Evolutionary conservation across 2,888 invertebrate species (phyloP).

Genomic region (Rhingia rostrata): DNA sequence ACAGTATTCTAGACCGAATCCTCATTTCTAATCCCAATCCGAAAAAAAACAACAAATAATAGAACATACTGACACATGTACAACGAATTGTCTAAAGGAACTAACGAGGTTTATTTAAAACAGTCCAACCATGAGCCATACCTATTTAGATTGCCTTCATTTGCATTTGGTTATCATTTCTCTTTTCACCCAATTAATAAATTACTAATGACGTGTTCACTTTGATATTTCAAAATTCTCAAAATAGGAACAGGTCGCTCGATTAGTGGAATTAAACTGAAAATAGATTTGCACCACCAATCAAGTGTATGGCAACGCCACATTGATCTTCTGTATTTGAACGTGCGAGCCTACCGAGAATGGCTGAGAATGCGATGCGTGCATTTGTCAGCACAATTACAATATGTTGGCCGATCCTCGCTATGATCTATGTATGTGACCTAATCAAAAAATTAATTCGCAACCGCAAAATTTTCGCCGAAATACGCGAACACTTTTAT

Average conservation of each 20-base stretch:
- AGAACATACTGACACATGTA: background rate
- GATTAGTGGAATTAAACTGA: slow-evolving; percentile 60
- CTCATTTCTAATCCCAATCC: too few relatives aligned
- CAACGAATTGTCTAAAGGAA: background rate
- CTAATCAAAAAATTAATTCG: slow-evolving; percentile 59
- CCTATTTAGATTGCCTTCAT: slow-evolving; percentile 7
- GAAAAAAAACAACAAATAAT: too few relatives aligned
- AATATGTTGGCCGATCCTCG: slow-evolving; percentile 27
- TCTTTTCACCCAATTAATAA: slow-evolving; percentile 49
- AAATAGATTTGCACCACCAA: slow-evolving; percentile 64
- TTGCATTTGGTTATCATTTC: slow-evolving; percentile 32
- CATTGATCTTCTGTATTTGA: slow-evolving; percentile 44
- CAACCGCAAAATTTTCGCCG: slow-evolving; percentile 40
- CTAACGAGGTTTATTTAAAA: background rate
- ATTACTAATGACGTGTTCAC: slow-evolving; percentile 51
- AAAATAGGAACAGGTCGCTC: slow-evolving; percentile 57
- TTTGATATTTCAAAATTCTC: slow-evolving; percentile 61
- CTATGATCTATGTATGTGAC: slow-evolving; percentile 58
- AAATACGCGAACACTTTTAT: slow-evolving; percentile 55
- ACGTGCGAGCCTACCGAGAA: slow-evolving; percentile 12
- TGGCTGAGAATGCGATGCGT: slow-evolving; percentile 4
- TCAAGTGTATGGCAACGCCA: slow-evolving; percentile 37
- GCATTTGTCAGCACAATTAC: slow-evolving; percentile 30
- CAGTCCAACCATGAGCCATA: background rate
- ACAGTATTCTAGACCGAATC: too few relatives aligned